phyloP scores from a whole-genome alignment of 2,797 vertebrate species.

The Tapera naevia region DNA sequence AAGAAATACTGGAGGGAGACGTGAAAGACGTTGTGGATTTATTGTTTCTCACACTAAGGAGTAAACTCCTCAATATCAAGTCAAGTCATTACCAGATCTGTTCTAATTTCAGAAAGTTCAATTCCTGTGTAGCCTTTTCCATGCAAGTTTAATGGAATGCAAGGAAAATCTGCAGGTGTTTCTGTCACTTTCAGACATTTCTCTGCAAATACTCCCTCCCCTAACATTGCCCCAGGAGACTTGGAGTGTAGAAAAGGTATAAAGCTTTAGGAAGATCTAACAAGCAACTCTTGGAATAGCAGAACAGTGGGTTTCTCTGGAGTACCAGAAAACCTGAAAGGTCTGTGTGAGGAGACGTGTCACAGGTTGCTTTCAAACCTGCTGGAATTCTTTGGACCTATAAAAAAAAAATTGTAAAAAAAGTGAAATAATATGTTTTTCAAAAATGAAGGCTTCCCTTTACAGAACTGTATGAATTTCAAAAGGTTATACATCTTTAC shows the following conservation, averaged over 20 bases:
- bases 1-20: neutral
- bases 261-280: neutral
- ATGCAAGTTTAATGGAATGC: neutral
- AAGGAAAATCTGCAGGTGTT: neutral
- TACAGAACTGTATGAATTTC: neutral
- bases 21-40: neutral
- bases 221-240: neutral
- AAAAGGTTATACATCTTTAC: neutral
- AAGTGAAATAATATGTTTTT: neutral
- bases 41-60: neutral
- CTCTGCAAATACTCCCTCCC: neutral
- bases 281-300: neutral
- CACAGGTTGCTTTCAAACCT: neutral
- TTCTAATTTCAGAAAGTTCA: neutral
- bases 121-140: neutral
- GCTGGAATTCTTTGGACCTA: neutral
- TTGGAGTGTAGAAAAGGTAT: neutral
- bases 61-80: neutral
- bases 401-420: too few species aligned
- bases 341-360: neutral
- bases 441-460: neutral
- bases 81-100: neutral
- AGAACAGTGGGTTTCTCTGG: neutral
- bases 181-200: neutral
- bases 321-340: neutral